Evolutionary conservation across 2,888 invertebrate genomes (phyloP), one percentile per base, ranked within the genome.

Genomic region (Chalcis sispes): DNA sequence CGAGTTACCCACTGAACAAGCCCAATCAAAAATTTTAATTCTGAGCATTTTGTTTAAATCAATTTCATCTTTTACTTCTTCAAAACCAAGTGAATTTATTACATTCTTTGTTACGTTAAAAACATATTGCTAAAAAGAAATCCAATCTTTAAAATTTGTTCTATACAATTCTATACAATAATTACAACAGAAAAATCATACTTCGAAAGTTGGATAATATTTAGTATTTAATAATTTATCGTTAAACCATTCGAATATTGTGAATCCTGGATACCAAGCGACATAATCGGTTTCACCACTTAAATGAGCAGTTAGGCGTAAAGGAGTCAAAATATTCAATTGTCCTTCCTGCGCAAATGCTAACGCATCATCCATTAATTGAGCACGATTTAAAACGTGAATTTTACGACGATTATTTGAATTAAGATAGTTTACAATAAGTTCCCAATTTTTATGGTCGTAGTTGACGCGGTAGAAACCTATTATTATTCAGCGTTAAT

Each of bases 191-290:
- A 50, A 50, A 20, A 20, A 3, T 20, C 4, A n/a, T n/a, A 79
- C 79, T 72, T 74, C 74, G 20, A 74, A 77, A 1, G 18, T 29
- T 27, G 56, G 0, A 18, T 79, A 61, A 18, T 62, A 40, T 1
- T 78, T 52, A 4, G 64, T 73, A 13, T 40, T 62, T 4, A 50
- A 59, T 15, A 82, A 58, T 72, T 79, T 77, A 67, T 32, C 59
- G 58, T 81, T 80, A 18, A 97, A 91, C 84, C 94, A 96, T 15
- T 91, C 92, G 20, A 97, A 90, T 29, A 93, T 93, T 1, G 91
- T 91, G 1, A 95, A 89, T 0, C 95, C 95, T 0, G 96, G 91
- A 82, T 93, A 93, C 97, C 96, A 97, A 0, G 97, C 96, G 1
- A 96, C 93, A 85, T 94, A 95, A 80, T 95, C 95, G 15, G 91